Evolutionary conservation across 2,888 invertebrate species (phyloP).

Genomic region (Uropetala carovei): DNA sequence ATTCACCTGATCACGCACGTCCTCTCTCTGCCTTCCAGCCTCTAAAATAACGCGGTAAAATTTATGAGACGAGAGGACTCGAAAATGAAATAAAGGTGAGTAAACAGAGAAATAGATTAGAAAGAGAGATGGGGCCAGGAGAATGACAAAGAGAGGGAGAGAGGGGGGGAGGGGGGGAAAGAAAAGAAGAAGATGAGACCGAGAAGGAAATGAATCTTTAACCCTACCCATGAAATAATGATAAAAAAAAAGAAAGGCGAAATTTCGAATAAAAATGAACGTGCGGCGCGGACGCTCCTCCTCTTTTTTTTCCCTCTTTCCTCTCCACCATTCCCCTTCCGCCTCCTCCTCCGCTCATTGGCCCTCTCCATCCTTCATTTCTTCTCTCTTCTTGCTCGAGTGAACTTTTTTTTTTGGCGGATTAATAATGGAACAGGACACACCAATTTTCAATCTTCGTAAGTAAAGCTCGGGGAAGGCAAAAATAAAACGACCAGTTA

Average conservation of each 20-base stretch:
- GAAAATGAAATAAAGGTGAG: not conserved
- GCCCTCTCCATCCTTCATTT: not conserved
- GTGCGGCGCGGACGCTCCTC: not conserved
- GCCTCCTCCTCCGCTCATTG: not conserved
- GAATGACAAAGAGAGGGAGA: not conserved
- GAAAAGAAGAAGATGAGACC: not conserved
- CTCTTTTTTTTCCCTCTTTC: not conserved
- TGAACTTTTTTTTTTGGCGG: not conserved
- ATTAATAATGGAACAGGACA: not conserved
- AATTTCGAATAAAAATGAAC: not conserved
- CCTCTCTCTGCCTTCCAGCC: no score
- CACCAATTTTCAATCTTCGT: slow-evolving; percentile 21
- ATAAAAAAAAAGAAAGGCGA: not conserved
- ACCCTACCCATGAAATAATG: no score
- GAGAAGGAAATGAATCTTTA: not conserved
- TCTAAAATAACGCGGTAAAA: no score
- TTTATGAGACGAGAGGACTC: not conserved
- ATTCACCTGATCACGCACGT: no score
- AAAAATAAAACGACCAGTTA: no score
- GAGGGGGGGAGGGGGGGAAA: no score
- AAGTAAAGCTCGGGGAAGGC: not conserved
- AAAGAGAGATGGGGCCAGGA: not conserved
- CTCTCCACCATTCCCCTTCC: not conserved
- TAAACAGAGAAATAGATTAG: not conserved
- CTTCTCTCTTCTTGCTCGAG: not conserved